Evolutionary conservation across 1,140 invertebrate species (phyloP).

Genomic region (Mya arenaria): DNA sequence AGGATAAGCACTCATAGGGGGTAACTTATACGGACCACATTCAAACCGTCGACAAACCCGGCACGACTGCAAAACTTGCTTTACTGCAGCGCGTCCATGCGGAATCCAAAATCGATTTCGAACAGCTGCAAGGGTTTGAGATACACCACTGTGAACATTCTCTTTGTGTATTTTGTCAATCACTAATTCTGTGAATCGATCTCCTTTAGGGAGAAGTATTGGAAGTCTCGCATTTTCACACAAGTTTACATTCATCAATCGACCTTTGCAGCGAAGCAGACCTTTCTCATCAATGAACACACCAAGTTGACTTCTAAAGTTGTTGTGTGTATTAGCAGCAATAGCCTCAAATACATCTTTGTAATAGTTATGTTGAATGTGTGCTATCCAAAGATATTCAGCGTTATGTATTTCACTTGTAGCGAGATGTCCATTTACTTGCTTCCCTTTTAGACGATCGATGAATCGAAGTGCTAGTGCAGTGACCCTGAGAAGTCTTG

Average conservation of each 20-base stretch:
- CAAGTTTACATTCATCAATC: not conserved
- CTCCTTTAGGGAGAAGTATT: constrained; percentile 12
- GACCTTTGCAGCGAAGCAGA: not conserved
- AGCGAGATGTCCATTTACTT: no score
- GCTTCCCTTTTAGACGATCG: no score
- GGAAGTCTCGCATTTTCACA: not conserved
- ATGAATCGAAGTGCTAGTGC: no score
- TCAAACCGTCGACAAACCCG: not conserved
- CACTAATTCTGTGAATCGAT: no score
- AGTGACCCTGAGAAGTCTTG: no score
- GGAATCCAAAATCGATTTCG: constrained; percentile 15
- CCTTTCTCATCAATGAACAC: not conserved
- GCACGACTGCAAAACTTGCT: not conserved
- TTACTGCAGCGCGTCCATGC: not conserved
- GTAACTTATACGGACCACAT: not conserved
- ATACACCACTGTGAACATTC: not conserved
- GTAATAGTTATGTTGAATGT: no score
- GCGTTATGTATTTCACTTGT: no score
- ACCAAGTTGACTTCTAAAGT: no score
- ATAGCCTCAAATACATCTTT: no score
- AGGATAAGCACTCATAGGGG: not conserved
- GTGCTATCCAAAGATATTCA: no score
- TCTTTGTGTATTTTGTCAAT: not conserved
- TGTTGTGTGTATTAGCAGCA: no score
- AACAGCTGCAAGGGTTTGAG: not conserved